Percentiles rank a stretch among this genome's conserved stretches.
Evolutionary conservation across 2,888 invertebrate genomes (phyloP).

Genomic region (Melikaiella ostensackeni): DNA sequence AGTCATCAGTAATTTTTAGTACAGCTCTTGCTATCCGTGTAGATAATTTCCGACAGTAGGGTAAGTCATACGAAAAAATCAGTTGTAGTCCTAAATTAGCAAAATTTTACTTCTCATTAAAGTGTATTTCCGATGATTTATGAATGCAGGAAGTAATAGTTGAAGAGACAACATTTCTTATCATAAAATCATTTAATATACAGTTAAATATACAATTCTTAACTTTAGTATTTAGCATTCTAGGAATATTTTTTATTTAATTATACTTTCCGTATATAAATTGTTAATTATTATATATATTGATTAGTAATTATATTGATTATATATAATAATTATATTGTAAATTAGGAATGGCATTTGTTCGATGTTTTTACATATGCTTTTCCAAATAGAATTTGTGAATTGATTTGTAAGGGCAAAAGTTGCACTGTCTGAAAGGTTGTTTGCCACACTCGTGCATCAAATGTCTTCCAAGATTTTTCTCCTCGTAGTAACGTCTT

Average conservation of each 20-base stretch:
- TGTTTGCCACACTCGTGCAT: slow-evolving; percentile 78
- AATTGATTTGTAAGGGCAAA: slow-evolving; percentile 75
- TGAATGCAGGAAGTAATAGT: not conserved
- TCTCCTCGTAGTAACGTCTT: slow-evolving; percentile 79
- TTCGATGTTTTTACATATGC: slow-evolving; percentile 59
- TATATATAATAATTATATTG: not conserved
- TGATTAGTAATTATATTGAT: no score
- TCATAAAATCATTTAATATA: not conserved
- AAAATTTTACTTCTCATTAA: not conserved
- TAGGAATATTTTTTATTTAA: not conserved
- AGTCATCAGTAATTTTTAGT: no score
- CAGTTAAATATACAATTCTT: not conserved
- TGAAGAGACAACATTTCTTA: not conserved
- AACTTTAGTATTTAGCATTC: not conserved
- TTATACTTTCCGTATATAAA: not conserved
- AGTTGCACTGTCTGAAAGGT: slow-evolving; percentile 73
- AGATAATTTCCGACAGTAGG: no score
- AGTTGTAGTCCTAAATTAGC: no score
- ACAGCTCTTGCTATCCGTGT: no score
- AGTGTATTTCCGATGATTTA: not conserved
- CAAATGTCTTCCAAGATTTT: slow-evolving; percentile 79
- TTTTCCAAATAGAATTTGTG: slow-evolving; percentile 75
- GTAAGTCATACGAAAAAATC: no score
- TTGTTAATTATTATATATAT: no score
- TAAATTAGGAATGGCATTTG: not conserved